Evolutionary conservation across 1,140 invertebrate species (phyloP), one percentile per base, ranked within the genome.

Genomic region (Drosophila arawakana): DNA sequence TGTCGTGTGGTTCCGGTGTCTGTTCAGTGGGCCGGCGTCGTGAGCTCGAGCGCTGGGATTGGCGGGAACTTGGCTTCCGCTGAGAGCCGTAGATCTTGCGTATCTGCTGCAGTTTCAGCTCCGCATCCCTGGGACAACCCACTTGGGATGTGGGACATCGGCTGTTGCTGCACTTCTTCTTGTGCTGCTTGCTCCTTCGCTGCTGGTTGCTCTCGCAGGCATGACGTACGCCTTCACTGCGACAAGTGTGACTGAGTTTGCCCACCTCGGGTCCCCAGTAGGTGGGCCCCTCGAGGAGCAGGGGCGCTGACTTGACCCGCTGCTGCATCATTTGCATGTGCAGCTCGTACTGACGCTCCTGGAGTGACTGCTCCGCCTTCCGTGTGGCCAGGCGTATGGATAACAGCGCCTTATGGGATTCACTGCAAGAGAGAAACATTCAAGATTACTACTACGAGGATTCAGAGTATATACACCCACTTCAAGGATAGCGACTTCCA

Each of bases 321-420:
- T 92, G 83, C 0, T 90, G 69, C 92, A 92, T 92, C 75, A 92
- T 70, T 39, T 91, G 89, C 91, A 92, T 92, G 30, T 92, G 88
- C 4, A 92, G 62, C 30, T 92, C 89, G 30, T 92, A 91, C 47
- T 92, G 89, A 18, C 81, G 86, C 50, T 92, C 76, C 52, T 91
- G 85, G 7, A 92, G 43, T 1, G 80, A 84, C 35, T 92, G 91
- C 55, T 92, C 92, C 6, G 92, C 91, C 58, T 91, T 92, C 7
- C 92, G 84, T 35, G 92, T 92, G n/a, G 92, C 92, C 35, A 92
- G 55, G 3, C 92, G 86, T 11, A 92, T 81, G 7, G 77, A 76
- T 0, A 92, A 61, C 34, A 92, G 61, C 6, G 91, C 86, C 34
- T 92, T 88, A 57, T 92, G 91, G 1, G 90, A 61, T 78, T 92